Percentiles rank a stretch among this genome's conserved stretches.
phyloP scores from a whole-genome alignment of 1,140 invertebrate genomes.

The Dysdera silvatica region DNA sequence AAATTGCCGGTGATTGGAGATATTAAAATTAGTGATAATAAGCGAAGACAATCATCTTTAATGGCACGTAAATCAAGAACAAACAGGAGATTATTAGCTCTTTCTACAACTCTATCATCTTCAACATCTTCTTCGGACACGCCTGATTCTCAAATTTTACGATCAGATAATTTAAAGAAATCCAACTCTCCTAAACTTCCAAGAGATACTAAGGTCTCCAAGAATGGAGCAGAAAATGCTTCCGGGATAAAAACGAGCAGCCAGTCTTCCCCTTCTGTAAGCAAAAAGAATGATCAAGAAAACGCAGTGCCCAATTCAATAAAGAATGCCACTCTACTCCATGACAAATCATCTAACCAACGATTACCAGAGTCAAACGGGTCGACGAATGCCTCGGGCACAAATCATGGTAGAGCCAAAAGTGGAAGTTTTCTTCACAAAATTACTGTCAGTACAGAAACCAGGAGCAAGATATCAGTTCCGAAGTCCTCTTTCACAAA shows the following conservation, averaged over 20 bases:
- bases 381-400: background rate
- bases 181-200: background rate
- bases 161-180: no score
- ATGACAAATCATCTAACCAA: background rate
- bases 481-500: background rate
- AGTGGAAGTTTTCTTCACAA: constrained; percentile 12
- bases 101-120: no score
- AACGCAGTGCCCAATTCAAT: background rate
- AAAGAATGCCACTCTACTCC: background rate
- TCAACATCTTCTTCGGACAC: no score
- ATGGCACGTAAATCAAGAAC: no score
- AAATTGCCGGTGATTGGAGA: background rate
- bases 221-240: background rate
- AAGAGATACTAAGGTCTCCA: background rate
- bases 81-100: no score
- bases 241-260: background rate
- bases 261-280: no score
- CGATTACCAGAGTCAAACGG: background rate
- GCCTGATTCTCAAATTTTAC: background rate
- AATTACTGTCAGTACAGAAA: constrained; percentile 21
- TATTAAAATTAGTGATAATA: background rate
- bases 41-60: no score
- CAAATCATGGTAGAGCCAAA: background rate
- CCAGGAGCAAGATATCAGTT: constrained; percentile 5
- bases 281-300: background rate